Base-by-base conservation (phyloP, 2,888 invertebrate species). In the Drosophila anomelani region DNA sequence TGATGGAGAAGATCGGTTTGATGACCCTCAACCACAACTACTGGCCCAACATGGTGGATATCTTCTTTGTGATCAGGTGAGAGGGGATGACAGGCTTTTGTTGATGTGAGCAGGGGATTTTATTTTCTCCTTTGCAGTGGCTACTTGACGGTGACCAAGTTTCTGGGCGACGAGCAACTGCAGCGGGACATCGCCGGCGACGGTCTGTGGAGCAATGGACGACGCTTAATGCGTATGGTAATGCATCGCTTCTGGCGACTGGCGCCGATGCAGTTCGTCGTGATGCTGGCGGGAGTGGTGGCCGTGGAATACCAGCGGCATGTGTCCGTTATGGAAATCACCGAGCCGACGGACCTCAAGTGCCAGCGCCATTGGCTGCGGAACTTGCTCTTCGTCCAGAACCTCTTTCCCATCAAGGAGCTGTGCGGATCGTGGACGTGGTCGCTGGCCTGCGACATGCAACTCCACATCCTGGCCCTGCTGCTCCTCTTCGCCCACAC, bases 401-500 rank as follows among this genome's bases (percentile, higher is more conserved):
- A 81, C 9, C 38, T 75, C 0, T 78, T 39, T n/a, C 59, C 74
- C 2, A 0, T 38, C 3, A 3, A 2, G 7, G 59, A 64, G 7
- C 44, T 77, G 68, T 81, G 81, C 57, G 74, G 64, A 47, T 57
- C 58, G 29, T 81, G 81, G 81, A 83, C 81, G 0, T 81, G 81
- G 81, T 80, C 71, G 4, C 43, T 81, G 49, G 83, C 67, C 59
- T 75, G 78, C 12, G 81, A 81, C 10, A 70, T 81, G 78, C 81
- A 81, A 46, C 15, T 80, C 3, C 46, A 80, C 38, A n/a, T 81
- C n/a, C 9, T 54, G 15, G 60, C 81, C 12, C 38, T 61, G 56
- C 12, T 76, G 26, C 15, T 83, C 29, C 81, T 83, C 38, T 81
- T 63, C 15, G n/a, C 41, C 7, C 46, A 83, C 26, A 66, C 57